Percentiles rank a stretch among this genome's conserved stretches.
These are phyloP conservation scores for Lacanobia oleracea DNA, from an alignment of 2,888 invertebrate species.

Conservation along the genomic window DNA sequence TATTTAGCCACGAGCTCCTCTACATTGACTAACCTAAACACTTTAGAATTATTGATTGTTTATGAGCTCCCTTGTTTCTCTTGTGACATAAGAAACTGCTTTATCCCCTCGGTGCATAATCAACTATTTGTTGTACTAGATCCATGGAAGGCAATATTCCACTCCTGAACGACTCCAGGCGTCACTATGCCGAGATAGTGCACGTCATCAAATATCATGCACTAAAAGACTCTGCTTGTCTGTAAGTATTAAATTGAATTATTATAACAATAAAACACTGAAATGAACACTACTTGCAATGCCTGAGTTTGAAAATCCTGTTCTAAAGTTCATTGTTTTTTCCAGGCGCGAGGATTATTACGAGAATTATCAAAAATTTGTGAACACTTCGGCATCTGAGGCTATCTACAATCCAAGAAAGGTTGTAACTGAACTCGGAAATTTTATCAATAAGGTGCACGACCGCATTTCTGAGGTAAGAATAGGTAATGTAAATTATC, in stretches of 20 bases:
- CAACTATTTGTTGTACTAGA: background rate
- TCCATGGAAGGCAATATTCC: constrained; percentile 18
- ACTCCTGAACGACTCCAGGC: constrained; percentile 16
- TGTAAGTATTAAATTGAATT: background rate
- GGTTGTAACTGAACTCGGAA: background rate
- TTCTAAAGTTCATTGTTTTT: background rate
- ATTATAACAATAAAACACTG: background rate
- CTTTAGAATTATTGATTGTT: too few species aligned
- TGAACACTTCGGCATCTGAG: background rate
- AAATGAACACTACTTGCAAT: background rate
- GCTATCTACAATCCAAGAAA: background rate
- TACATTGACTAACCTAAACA: too few species aligned
- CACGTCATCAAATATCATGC: background rate
- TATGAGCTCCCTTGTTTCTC: too few species aligned
- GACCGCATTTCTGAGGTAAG: background rate
- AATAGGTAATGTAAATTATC: too few species aligned
- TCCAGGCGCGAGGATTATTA: background rate
- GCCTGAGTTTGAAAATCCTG: background rate
- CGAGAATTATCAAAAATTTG: accelerated
- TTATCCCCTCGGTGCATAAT: background rate
- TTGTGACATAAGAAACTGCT: too few species aligned
- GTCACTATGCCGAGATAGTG: constrained; percentile 15
- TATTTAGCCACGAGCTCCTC: too few species aligned
- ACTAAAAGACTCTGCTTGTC: accelerated
- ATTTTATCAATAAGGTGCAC: background rate